A percentile compares a stretch with the other conserved stretches of the same genome.
Conservation (phyloP, 2,797 vertebrate genomes). For the Anableps anableps region DNA sequence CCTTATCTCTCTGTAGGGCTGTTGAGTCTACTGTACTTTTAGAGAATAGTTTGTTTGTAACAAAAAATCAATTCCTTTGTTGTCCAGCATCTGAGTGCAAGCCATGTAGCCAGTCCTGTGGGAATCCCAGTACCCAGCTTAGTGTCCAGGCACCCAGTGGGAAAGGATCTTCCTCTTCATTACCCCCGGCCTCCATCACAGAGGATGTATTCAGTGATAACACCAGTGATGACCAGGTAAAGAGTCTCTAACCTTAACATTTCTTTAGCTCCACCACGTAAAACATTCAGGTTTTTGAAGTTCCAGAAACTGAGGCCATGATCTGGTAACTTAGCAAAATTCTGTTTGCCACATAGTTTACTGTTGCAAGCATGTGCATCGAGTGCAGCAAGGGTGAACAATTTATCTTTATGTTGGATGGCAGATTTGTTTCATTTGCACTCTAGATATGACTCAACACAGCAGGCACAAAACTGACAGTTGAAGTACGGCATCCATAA, state of each 20-base stretch:
- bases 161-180: constrained; percentile 70
- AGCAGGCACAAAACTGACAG: neutral
- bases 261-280: neutral
- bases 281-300: neutral
- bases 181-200: constrained; percentile 77
- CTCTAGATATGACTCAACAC: neutral
- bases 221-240: constrained; percentile 86
- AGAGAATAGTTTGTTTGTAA: constrained; percentile 9
- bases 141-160: constrained; percentile 36
- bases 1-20: constrained; percentile 23
- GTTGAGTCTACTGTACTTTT: neutral
- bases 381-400: neutral
- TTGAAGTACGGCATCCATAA: neutral
- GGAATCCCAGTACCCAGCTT: constrained; percentile 30
- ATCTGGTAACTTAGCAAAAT: neutral
- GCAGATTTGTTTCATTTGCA: neutral
- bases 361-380: neutral
- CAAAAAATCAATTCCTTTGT: constrained; percentile 12
- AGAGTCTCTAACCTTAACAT: neutral
- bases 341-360: neutral
- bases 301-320: neutral
- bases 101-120: constrained; percentile 73
- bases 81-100: constrained; percentile 89
- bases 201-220: constrained; percentile 80
- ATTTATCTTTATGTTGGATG: neutral